Conservation (phyloP, 2,797 vertebrate species). For the Rhinatrema bivittatum region DNA sequence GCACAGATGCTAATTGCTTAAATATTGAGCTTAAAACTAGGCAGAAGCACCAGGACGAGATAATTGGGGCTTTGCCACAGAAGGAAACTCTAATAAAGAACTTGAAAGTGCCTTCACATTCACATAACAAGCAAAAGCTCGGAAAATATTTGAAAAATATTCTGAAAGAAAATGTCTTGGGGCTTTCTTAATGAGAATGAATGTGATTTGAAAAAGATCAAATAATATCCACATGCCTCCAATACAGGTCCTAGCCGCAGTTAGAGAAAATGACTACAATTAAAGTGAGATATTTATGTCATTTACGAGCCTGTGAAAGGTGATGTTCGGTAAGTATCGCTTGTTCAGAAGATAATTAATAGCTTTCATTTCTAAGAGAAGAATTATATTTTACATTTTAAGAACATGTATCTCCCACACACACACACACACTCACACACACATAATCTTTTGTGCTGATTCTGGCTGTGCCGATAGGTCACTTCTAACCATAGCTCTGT, state of each 20-base stretch:
- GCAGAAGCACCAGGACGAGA: slow-evolving; percentile 48
- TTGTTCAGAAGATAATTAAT: slow-evolving; percentile 59
- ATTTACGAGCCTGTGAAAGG: slow-evolving; percentile 55
- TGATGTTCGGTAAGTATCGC: slow-evolving; percentile 37
- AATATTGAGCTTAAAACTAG: slow-evolving; percentile 61
- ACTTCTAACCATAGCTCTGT: too few species aligned
- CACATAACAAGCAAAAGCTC: slow-evolving; percentile 65
- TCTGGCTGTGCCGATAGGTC: too few species aligned
- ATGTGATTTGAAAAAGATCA: slow-evolving; percentile 75
- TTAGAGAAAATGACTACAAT: slow-evolving; percentile 69
- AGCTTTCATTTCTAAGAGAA: too few species aligned
- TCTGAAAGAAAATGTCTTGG: slow-evolving; percentile 65
- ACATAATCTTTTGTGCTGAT: too few species aligned
- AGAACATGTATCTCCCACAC: too few species aligned
- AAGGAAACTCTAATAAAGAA: slow-evolving; percentile 70
- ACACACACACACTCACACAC: too few species aligned
- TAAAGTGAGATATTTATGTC: slow-evolving; percentile 62
- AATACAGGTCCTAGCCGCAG: slow-evolving; percentile 62
- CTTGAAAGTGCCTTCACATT: slow-evolving; percentile 77
- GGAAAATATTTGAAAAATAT: slow-evolving; percentile 70
- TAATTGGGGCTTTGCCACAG: slow-evolving; percentile 63
- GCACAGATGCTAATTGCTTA: slow-evolving; percentile 67
- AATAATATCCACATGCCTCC: slow-evolving; percentile 67
- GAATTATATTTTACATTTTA: too few species aligned
- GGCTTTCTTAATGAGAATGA: slow-evolving; percentile 68